phyloP scores from a whole-genome alignment of 2,113 vertebrate species.

The Taxidea taxus region DNA sequence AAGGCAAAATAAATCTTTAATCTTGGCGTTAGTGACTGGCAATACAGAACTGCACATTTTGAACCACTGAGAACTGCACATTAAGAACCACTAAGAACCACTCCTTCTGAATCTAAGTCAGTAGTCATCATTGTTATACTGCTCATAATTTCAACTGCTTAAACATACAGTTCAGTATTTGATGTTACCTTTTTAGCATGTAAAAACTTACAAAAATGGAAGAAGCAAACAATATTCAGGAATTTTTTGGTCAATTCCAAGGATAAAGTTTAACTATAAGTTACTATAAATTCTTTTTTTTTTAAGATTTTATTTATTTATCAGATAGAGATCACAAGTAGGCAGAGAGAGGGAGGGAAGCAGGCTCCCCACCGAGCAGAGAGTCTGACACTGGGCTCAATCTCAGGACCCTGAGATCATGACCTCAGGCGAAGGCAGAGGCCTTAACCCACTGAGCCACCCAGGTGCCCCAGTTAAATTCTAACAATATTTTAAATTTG shows the following conservation, averaged over 20 bases:
- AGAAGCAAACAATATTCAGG: neutral
- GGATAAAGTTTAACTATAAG: neutral
- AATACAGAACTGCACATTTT: neutral
- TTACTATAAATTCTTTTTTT: no score
- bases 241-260: neutral
- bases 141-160: neutral
- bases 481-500: constrained; percentile 15
- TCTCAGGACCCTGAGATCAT: no score
- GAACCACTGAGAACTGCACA: neutral
- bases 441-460: no score
- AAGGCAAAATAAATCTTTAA: neutral
- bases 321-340: no score
- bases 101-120: neutral
- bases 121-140: neutral
- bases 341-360: no score
- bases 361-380: no score
- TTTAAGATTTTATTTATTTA: no score
- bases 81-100: neutral
- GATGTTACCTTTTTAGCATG: neutral
- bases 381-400: no score
- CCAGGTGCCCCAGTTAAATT: no score
- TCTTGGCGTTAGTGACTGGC: neutral
- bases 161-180: neutral
- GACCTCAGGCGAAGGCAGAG: no score
- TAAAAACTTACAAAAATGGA: neutral